Evolutionary conservation across 2,797 vertebrate genomes (phyloP), one percentile per base, ranked within the genome.

Genomic region (Muscicapa striata): DNA sequence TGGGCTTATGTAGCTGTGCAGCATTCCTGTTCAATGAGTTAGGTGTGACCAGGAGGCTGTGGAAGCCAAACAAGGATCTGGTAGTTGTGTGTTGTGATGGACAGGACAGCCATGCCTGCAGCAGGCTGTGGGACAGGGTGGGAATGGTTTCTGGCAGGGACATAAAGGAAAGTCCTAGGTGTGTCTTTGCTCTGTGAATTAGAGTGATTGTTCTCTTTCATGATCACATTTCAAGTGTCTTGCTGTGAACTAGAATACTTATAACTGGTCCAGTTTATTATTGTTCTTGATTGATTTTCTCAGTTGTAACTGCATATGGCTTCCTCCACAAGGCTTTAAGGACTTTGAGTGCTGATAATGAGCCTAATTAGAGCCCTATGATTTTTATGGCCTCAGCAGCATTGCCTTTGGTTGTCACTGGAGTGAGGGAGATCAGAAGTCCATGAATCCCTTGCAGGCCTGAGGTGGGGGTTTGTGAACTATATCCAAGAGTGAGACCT

Each of bases 1-100:
- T 72, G 67, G 77, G 64, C 21, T 83, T 13, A 9, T 22, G 83
- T 59, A 34, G 84, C 62, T 0, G 0, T 10, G 57, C 74, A 57
- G 72, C 94, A 94, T 97, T 97, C 94, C 94, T 94, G 72, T 75
- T 18, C 45, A 22, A 0, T 93, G 96, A 97, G 76, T 13, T 43
- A 23, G 43, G 16, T 75, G 70, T 74, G 41, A 41, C 36, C 52
- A 46, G 77, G n/a, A 68, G 15, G 34, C 57, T 78, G 55, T 13
- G 87, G 68, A 66, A 89, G 61, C n/a, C 68, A 58, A 62, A 66
- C 16, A 67, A 16, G 4, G 8, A 21, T 40, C 45, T 24, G 68
- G 55, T 34, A 66, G 74, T 85, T 66, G 59, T 7, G 21, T 43
- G 32, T 57, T 84, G 8, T 11, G 10, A 13, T 5, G 15, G 57